A percentile compares a stretch with the other conserved stretches of the same genome.
Evolutionary conservation across 1,140 invertebrate species (phyloP).

Genomic region (Microplitis mediator): DNA sequence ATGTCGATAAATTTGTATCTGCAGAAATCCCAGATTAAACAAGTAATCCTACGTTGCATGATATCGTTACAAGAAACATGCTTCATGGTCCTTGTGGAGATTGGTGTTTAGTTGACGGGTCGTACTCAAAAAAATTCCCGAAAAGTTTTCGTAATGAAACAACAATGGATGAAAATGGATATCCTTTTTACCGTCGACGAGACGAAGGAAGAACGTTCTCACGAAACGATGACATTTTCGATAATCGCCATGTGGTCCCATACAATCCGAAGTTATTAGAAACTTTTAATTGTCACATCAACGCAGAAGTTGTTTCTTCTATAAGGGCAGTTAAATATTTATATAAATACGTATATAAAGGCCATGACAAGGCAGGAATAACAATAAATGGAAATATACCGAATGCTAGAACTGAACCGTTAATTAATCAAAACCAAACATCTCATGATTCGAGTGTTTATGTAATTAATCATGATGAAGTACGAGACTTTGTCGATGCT

Average conservation of each 20-base stretch:
- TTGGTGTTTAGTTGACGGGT: conserved; percentile 34
- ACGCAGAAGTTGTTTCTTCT: not conserved
- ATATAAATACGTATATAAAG: too few relatives aligned
- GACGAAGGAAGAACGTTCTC: conserved; percentile 1
- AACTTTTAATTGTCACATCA: conserved; percentile 24
- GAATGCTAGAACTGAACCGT: too few relatives aligned
- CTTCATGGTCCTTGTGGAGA: conserved; percentile 46
- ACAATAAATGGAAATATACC: not conserved
- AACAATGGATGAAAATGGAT: conserved; percentile 13
- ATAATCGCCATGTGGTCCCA: conserved; percentile 24
- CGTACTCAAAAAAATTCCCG: conserved; percentile 42
- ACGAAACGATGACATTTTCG: not conserved
- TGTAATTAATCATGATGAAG: not conserved
- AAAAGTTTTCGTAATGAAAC: conserved; percentile 9
- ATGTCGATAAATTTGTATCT: conserved; percentile 25
- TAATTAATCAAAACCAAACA: not conserved
- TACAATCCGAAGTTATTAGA: conserved; percentile 13
- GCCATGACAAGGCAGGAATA: not conserved
- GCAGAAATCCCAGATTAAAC: conserved; percentile 29
- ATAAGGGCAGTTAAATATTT: too few relatives aligned
- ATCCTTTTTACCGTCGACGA: not conserved
- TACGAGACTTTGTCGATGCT: not conserved
- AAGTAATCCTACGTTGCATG: conserved; percentile 10
- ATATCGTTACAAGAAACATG: conserved; percentile 30
- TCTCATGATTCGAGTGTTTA: not conserved